Conservation (phyloP, 2,113 vertebrate species). For the Herpetotheres cachinnans region DNA sequence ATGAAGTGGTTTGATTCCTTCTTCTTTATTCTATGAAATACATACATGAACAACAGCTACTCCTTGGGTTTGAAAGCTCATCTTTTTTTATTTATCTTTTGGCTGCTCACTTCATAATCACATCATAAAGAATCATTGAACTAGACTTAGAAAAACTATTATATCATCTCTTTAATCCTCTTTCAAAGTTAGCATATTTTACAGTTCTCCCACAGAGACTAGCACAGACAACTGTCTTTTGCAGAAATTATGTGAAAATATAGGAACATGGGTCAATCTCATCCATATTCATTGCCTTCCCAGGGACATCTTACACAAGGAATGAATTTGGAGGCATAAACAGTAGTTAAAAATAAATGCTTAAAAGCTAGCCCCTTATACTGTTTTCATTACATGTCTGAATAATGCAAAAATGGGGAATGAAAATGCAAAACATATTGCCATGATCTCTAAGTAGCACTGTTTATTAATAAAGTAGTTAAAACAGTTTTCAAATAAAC, state of each 20-base stretch:
- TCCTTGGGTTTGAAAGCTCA: background rate
- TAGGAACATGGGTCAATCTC: conserved; percentile 12
- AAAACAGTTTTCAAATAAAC: conserved; percentile 19
- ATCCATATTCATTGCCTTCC: conserved; percentile 24
- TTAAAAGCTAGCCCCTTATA: background rate
- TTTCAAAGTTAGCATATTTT: conserved; percentile 21
- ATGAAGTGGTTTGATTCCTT: background rate
- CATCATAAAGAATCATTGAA: background rate
- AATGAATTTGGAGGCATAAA: conserved; percentile 42
- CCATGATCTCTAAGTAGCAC: background rate
- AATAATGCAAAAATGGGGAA: conserved; percentile 8
- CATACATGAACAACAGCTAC: background rate
- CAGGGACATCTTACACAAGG: conserved; percentile 24
- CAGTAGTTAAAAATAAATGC: conserved; percentile 57
- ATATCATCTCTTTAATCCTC: conserved; percentile 28
- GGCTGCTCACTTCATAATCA: background rate
- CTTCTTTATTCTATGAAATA: background rate
- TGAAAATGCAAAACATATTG: conserved; percentile 50
- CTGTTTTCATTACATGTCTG: conserved; percentile 40
- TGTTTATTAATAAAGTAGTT: conserved; percentile 37
- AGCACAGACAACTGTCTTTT: conserved; percentile 9
- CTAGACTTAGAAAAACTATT: conserved; percentile 23
- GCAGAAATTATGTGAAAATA: conserved; percentile 34
- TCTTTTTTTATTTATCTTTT: conserved; percentile 5
- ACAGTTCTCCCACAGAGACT: background rate